Conservation (phyloP, 2,113 vertebrate genomes). For the Anas platyrhynchos region DNA sequence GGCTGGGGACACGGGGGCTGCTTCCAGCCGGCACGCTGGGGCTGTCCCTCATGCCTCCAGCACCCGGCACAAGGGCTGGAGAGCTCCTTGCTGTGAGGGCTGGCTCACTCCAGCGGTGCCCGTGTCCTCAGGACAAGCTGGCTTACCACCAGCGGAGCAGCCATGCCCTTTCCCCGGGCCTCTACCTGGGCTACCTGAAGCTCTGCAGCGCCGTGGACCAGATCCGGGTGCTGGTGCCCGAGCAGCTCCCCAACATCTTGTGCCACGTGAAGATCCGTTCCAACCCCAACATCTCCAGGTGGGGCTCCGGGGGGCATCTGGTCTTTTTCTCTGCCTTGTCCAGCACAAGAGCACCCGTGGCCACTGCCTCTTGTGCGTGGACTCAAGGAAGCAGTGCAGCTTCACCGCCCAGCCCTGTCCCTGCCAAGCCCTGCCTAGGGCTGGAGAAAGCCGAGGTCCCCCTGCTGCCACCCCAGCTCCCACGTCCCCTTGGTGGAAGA, state of each 20-base stretch:
- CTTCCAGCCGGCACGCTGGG: not conserved
- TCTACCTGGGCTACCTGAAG: constrained; percentile 93
- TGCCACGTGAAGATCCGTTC: constrained; percentile 89
- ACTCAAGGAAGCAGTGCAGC: accelerated
- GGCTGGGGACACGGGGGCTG: not conserved
- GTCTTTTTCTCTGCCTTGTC: not conserved
- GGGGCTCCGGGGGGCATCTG: not conserved
- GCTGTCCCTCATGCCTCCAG: accelerated
- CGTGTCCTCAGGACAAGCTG: constrained; percentile 85
- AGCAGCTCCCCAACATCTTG: constrained; percentile 88
- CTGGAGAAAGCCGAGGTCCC: not conserved
- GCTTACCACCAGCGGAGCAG: constrained; percentile 86
- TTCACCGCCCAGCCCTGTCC: not conserved
- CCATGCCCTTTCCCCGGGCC: constrained; percentile 82
- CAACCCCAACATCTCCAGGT: constrained; percentile 91
- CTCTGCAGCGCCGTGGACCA: constrained; percentile 92
- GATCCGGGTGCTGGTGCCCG: constrained; percentile 88
- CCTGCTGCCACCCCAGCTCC: not conserved
- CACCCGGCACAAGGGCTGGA: not conserved
- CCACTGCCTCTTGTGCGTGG: not conserved
- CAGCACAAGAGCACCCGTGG: not conserved
- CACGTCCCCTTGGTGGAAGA: not conserved
- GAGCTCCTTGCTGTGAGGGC: accelerated
- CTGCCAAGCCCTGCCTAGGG: not conserved
- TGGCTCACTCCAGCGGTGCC: not conserved